Evolutionary conservation across 2,888 invertebrate species (phyloP).

Genomic region (Phyllotreta striolata): DNA sequence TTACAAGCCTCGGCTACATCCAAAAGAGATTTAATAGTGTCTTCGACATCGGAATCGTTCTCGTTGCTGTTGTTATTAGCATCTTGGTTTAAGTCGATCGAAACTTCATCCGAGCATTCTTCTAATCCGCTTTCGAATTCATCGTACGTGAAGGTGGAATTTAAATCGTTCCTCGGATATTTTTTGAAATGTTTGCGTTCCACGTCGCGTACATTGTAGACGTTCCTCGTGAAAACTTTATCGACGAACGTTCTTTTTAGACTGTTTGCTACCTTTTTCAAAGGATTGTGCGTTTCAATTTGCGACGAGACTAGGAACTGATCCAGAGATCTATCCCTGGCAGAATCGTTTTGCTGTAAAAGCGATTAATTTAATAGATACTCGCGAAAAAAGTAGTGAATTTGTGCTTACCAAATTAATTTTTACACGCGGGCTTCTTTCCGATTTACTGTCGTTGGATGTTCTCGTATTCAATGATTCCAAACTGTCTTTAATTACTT

Average conservation of each 20-base stretch:
- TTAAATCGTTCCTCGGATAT: neutral
- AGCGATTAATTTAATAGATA: too few relatives aligned
- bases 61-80: constrained; percentile 1
- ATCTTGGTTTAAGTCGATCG: neutral
- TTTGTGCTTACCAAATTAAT: too few relatives aligned
- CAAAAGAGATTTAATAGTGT: constrained; percentile 1
- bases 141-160: constrained; percentile 9
- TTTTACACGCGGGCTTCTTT: too few relatives aligned
- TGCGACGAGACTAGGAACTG: constrained; percentile 3
- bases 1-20: neutral
- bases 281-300: neutral
- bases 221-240: constrained; percentile 3
- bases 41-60: neutral
- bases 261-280: constrained; percentile 12
- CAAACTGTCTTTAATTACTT: too few relatives aligned
- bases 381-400: too few relatives aligned
- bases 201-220: constrained; percentile 6
- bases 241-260: neutral
- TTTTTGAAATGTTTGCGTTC: constrained; percentile 10
- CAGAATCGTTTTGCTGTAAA: neutral
- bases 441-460: too few relatives aligned
- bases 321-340: neutral
- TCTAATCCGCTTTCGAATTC: neutral
- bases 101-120: neutral
- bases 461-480: too few relatives aligned